phyloP scores from a whole-genome alignment of 1,140 invertebrate species.

The Danaus melanippus region DNA sequence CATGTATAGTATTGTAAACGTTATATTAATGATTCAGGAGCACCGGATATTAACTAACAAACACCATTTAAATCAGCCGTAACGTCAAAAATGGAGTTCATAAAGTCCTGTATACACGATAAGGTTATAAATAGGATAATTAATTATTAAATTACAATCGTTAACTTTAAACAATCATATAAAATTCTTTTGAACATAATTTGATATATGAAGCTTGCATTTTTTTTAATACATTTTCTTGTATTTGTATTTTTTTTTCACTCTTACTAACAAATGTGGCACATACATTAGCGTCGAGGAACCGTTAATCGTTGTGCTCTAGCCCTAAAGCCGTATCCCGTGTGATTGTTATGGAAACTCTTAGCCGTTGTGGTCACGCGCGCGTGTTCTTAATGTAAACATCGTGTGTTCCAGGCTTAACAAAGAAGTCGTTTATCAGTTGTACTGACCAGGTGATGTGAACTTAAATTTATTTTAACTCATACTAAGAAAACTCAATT shows the following conservation, averaged over 20 bases:
- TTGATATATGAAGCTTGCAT: too few relatives aligned
- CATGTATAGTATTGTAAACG: background rate
- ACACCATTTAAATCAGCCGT: slow-evolving; percentile 8
- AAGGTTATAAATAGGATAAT: too few relatives aligned
- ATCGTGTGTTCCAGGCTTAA: slow-evolving; percentile 27
- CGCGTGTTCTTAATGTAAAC: slow-evolving; percentile 56
- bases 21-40: slow-evolving; percentile 3
- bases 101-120: too few relatives aligned
- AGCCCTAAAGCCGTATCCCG: slow-evolving; percentile 21
- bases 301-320: slow-evolving; percentile 14
- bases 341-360: slow-evolving; percentile 49
- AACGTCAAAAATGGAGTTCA: background rate
- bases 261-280: too few relatives aligned
- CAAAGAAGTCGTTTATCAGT: slow-evolving; percentile 42
- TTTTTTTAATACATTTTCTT: too few relatives aligned
- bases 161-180: too few relatives aligned
- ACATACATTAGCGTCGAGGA: too few relatives aligned
- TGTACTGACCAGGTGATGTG: background rate
- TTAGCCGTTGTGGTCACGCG: slow-evolving; percentile 35
- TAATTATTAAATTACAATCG: too few relatives aligned
- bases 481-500: too few relatives aligned
- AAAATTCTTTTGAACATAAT: too few relatives aligned
- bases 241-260: too few relatives aligned
- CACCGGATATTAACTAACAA: slow-evolving; percentile 8
- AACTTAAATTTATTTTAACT: too few relatives aligned